phyloP scores from a whole-genome alignment of 2,797 vertebrate genomes.

The Anomalospiza imberbis region DNA sequence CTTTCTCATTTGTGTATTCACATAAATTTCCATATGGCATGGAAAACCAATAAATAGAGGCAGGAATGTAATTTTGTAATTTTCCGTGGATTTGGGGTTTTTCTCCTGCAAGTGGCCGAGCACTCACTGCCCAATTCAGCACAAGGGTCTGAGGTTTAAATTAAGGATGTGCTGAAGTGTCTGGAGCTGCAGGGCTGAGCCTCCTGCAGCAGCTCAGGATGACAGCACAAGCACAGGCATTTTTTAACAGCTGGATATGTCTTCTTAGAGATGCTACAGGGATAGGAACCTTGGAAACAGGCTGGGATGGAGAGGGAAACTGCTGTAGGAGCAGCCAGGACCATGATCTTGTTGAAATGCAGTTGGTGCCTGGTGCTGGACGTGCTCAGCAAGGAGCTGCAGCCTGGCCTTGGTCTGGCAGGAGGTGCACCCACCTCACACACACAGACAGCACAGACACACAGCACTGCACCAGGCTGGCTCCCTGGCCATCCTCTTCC shows the following conservation, averaged over 20 bases:
- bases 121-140: neutral
- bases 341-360: neutral
- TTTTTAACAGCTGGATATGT: neutral
- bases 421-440: neutral
- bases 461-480: neutral
- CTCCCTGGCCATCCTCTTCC: neutral
- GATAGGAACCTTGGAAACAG: neutral
- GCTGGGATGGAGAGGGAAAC: neutral
- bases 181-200: neutral
- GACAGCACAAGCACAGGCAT: neutral
- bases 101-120: neutral
- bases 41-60: conserved; percentile 37
- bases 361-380: neutral
- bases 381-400: neutral
- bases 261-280: neutral
- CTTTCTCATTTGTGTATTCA: conserved; percentile 62
- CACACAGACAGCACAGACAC: neutral
- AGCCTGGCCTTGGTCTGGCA: neutral
- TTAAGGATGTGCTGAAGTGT: neutral
- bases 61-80: conserved; percentile 16
- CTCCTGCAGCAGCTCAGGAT: neutral
- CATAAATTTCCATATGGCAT: conserved; percentile 69
- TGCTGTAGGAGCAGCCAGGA: neutral
- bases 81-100: neutral
- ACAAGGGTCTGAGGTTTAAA: neutral